Base-by-base conservation (phyloP, 1,140 invertebrate species). In the Vanessa atalanta region DNA sequence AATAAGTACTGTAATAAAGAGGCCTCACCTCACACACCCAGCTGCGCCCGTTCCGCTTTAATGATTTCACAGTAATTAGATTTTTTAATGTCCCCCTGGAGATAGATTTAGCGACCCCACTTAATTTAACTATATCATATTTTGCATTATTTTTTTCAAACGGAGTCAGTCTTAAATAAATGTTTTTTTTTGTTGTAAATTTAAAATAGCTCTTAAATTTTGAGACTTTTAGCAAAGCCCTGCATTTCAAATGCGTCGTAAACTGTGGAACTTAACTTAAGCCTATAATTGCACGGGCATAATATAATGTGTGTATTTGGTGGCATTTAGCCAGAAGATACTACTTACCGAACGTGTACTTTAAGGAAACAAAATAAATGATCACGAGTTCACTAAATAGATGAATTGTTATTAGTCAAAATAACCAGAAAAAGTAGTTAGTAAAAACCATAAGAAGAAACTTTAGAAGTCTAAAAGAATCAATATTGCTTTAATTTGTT, bases 31-130 rank as follows among this genome's bases (percentile, higher is more conserved):
- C 67, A 50, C 75, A 55, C 51, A 55, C 72, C 74, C 82, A 83
- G 77, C 82, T 83, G 81, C 65, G 78, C 68, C 47, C 68, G 70
- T 60, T 73, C 72, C 66, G 68, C 72, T 76, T 78, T 83, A 83
- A 83, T 83, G 78, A 83, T 80, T 82, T 80, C 77, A 76, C 78
- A 75, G 74, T 82, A 83, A 83, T 83, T 83, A 83, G 79, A 76
- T 83, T 83, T 80, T 81, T 79, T 79, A 83, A 83, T 81, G 77
- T 77, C 70, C 74, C 82, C 77, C 79, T 77, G 51, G 82, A 80
- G 82, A 76, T 80, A 79, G 80, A 78, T 78, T 77, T 64, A 67
- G 74, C 75, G 74, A 75, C 73, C 72, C 70, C 77, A 76, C 72
- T 83, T 83, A 79, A 79, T 82, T 76, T 69, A 71, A 73, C 55